Conservation (phyloP, 2,888 invertebrate genomes). For the Cataglyphis cursor region DNA sequence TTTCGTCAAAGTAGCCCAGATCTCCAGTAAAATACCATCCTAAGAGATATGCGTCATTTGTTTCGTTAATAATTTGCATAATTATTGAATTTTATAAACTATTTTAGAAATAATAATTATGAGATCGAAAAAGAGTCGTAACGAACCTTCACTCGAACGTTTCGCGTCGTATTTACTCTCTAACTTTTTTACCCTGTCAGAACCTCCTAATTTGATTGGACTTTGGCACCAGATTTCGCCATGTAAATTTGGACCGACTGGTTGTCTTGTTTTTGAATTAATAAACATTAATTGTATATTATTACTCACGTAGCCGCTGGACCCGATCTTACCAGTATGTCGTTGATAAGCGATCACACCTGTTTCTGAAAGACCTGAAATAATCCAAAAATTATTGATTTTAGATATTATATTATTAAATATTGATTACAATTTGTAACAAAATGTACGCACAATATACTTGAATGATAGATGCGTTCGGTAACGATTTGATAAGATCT, state of each 20-base stretch:
- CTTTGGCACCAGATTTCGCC: not conserved
- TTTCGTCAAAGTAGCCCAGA: not conserved
- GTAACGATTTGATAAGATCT: not conserved
- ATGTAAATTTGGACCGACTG: fast-evolving
- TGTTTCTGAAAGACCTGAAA: slow-evolving; percentile 9
- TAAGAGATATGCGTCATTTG: not conserved
- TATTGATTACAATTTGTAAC: not conserved
- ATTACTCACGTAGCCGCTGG: not conserved
- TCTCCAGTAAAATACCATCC: not conserved
- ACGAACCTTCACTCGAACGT: not conserved
- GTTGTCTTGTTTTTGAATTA: not conserved
- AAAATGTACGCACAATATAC: slow-evolving; percentile 11
- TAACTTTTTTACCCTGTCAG: not conserved
- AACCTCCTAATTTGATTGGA: not conserved
- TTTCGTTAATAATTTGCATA: not conserved
- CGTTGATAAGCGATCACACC: slow-evolving; percentile 12
- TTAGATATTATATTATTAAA: not conserved
- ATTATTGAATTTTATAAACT: not conserved
- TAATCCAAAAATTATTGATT: not conserved
- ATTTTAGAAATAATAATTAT: not conserved
- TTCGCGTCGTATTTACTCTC: not conserved
- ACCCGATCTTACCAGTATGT: not conserved
- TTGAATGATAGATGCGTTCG: not conserved
- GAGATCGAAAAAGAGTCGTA: not conserved
- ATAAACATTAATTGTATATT: not conserved